Conservation (phyloP, 2,797 vertebrate genomes). For the Silurus aristotelis region DNA sequence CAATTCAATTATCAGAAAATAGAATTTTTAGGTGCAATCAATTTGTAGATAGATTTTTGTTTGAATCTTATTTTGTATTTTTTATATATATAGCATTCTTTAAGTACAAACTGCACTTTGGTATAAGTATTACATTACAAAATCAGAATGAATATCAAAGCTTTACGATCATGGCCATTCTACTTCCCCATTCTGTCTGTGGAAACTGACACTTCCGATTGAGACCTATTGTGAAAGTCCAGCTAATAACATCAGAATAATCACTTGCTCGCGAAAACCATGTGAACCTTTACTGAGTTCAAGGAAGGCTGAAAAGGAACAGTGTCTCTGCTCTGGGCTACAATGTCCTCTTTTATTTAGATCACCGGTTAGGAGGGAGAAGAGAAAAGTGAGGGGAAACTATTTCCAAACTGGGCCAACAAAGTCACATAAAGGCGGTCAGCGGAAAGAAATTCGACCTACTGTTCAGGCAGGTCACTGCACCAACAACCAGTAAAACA, state of each 20-base stretch:
- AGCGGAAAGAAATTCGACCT: constrained; percentile 8
- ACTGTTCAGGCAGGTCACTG: background rate
- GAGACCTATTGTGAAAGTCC: background rate
- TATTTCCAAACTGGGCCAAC: constrained; percentile 47
- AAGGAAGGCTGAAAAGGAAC: background rate
- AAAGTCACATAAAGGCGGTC: constrained; percentile 33
- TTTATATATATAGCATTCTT: background rate
- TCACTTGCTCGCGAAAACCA: background rate
- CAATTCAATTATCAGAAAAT: background rate
- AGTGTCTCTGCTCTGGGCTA: background rate
- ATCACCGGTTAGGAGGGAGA: constrained; percentile 43
- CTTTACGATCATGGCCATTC: background rate
- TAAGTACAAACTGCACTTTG: background rate
- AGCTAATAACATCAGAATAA: background rate
- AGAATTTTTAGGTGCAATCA: background rate
- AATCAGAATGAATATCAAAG: background rate
- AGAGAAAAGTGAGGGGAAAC: constrained; percentile 26
- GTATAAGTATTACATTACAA: background rate
- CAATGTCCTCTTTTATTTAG: constrained; percentile 36
- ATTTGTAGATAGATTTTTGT: background rate
- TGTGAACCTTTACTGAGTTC: background rate
- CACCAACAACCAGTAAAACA: background rate
- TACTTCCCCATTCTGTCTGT: too few relatives aligned
- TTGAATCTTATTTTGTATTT: background rate
- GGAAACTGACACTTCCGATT: background rate